Base-by-base conservation (phyloP, 2,113 vertebrate genomes). In the Phylloscopus trochilus region DNA sequence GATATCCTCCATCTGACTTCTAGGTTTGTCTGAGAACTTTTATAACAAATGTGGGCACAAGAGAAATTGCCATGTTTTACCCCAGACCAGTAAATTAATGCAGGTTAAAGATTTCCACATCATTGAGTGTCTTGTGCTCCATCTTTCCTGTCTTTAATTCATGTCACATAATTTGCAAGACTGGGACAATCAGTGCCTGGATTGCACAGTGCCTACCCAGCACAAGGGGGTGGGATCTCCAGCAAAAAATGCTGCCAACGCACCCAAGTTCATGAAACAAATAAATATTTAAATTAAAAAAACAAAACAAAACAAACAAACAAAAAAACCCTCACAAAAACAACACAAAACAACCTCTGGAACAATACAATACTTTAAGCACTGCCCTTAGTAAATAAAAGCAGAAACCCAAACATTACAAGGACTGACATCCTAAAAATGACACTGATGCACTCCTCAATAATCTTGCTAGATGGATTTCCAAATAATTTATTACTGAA, bases 41-140 rank as follows among this genome's bases (percentile, higher is more conserved):
- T 46, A 47, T 8, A 69, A 62, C 23, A 78, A 72, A 44, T 0
- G 0, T 1, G 7, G 8, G 21, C 33, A 24, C 59, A 43, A 55
- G 9, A 88, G 12, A 64, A 90, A 52, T 68, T 3, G 24, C 26
- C 33, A 2, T 14, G 10, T 60, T 87, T 52, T 66, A 46, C 59
- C 26, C 58, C 37, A 92, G 52, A 56, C 11, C 2, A 1, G 49
- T 51, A 52, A 23, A 67, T 17, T 28, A 19, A 31, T 0, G 0
- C 4, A 1, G 33, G 22, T 3, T n/a, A 41, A 95, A 31, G 47
- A 41, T 70, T 63, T 82, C 44, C 49, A 60, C 2, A 1, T 35
- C 64, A 16, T 41, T 12, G 12, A 37, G 28, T 20, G 44, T 35
- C 44, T 39, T 0, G 1, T 2, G 3, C 55, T 59, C 62, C 53